Evolutionary conservation across 2,113 vertebrate genomes (phyloP), one percentile per base, ranked within the genome.

Genomic region (Microtus oregoni): DNA sequence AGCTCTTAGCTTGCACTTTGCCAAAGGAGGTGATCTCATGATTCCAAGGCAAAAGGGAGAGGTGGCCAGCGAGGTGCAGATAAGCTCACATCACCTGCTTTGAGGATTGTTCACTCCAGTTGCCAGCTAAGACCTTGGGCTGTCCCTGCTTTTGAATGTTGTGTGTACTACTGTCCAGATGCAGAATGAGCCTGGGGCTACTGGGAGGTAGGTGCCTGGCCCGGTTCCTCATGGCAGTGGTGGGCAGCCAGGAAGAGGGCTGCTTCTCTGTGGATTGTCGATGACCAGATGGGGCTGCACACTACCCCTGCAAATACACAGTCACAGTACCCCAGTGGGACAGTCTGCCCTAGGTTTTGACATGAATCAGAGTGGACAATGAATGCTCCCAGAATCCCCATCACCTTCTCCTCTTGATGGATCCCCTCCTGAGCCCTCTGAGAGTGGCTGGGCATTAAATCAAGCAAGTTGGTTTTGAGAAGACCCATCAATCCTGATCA

Each of bases 1-100:
- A 86, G 90, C 94, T 95, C 91, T 11, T 24, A 26, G 30, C 17
- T 96, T 95, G 91, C 93, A 88, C 96, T 97, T 97, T 96, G 95
- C 95, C 94, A 72, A 96, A 94, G 78, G 68, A 92, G 38, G 38
- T 58, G 70, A 79, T 83, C 83, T 79, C 76, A 2, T 10, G 94
- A 86, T 72, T 76, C 87, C 87, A 26, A 47, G 89, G 89, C 63
- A n/a, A 35, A 52, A 38, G 4, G 3, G 7, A 52, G 10, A 22
- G 28, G n/a, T 5, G n/a, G 77, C 52, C 41, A 28, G 41, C 4
- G 2, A 4, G 11, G 68, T n/a, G 12, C 90, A 28, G 24, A 65
- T 13, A 44, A 0, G 2, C 50, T 26, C 3, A 8, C 0, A 32
- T 7, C 35, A 26, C 1, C 28, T 38, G 24, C 5, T 6, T 75